phyloP scores from a whole-genome alignment of 2,888 invertebrate species.

The Spodoptera littoralis region DNA sequence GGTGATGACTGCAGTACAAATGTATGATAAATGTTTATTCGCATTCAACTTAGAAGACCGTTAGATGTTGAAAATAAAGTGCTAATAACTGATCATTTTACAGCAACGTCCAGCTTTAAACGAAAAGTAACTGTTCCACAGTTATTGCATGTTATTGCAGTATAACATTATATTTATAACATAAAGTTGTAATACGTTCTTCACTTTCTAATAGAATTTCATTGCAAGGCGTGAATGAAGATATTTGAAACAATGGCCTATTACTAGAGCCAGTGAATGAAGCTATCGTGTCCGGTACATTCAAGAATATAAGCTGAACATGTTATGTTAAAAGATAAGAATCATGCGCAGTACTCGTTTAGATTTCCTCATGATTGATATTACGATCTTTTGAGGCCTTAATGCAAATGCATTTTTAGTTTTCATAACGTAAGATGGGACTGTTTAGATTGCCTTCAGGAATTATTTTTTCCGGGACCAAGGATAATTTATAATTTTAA shows the following conservation, averaged over 20 bases:
- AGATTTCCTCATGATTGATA: no score
- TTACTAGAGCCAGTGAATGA: conserved; percentile 36
- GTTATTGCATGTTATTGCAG: no score
- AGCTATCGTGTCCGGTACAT: conserved; percentile 21
- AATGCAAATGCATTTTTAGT: not conserved
- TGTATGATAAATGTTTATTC: conserved; percentile 25
- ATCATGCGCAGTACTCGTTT: no score
- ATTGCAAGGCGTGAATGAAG: conserved; percentile 16
- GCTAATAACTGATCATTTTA: no score
- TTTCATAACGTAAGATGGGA: not conserved
- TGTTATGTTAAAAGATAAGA: not conserved
- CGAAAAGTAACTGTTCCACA: no score
- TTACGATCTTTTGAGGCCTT: conserved; percentile 1
- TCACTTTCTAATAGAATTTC: conserved; percentile 30
- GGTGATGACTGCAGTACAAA: conserved; percentile 34
- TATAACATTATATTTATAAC: not conserved
- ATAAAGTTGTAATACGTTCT: conserved; percentile 4
- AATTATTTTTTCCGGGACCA: no score
- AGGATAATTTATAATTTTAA: no score
- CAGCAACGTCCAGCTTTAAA: no score
- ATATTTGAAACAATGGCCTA: conserved; percentile 41
- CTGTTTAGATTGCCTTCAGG: no score
- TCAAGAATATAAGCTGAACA: conserved; percentile 29
- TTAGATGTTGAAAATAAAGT: no score
- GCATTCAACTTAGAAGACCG: not conserved